A percentile compares a stretch with the other conserved stretches of the same genome.
These are phyloP conservation scores for Catagonus wagneri DNA, from an alignment of 2,113 vertebrate genomes.

Conservation along the genomic window DNA sequence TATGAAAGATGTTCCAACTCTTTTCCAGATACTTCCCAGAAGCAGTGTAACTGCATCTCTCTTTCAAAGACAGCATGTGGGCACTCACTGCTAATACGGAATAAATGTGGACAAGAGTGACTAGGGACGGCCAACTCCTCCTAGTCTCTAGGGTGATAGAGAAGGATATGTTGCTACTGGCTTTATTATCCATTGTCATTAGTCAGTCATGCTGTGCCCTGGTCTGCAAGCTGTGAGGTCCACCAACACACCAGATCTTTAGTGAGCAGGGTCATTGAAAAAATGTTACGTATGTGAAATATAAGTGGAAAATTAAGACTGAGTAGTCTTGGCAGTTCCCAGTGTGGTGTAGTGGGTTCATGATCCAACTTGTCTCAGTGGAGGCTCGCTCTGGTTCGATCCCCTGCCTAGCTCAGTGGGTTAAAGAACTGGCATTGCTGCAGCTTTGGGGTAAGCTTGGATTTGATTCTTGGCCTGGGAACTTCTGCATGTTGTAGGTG, in stretches of 20 bases:
- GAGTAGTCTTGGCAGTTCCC: no score
- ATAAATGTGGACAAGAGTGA: not conserved
- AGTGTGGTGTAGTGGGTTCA: not conserved
- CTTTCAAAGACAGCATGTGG: not conserved
- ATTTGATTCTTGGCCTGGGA: no score
- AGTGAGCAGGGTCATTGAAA: not conserved
- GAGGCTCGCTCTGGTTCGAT: no score
- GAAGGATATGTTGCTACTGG: not conserved
- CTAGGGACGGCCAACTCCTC: not conserved
- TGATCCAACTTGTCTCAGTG: no score
- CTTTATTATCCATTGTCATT: not conserved
- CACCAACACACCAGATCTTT: not conserved
- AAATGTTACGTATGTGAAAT: not conserved
- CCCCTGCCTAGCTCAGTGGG: no score
- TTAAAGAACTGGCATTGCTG: no score
- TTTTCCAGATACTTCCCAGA: slow-evolving; percentile 18
- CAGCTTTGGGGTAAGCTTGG: no score
- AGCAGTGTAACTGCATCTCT: not conserved
- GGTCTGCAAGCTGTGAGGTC: not conserved
- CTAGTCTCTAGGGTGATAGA: not conserved
- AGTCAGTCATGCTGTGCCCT: not conserved
- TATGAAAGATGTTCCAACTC: not conserved
- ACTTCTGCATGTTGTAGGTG: no score
- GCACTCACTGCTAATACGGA: not conserved
- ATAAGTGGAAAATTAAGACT: not conserved